Evolutionary conservation across 2,113 vertebrate species (phyloP).

Genomic region (Spea bombifrons): DNA sequence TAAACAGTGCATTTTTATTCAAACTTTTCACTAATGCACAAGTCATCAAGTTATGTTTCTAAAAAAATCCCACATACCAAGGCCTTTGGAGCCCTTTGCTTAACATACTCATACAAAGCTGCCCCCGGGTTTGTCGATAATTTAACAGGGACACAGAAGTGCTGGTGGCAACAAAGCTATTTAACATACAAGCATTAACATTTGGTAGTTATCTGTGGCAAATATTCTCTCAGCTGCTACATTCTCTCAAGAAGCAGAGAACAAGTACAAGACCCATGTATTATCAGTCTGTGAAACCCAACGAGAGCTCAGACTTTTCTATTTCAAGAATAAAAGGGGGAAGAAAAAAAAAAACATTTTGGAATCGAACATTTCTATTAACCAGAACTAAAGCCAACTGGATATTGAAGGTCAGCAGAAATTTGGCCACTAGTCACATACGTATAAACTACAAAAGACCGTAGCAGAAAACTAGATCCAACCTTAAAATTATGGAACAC

Average conservation of each 20-base stretch:
- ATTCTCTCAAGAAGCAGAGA: background rate
- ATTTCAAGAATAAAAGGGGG: no score
- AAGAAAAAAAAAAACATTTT: no score
- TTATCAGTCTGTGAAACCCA: no score
- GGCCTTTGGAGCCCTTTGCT: constrained; percentile 77
- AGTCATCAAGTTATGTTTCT: background rate
- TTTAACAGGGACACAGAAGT: constrained; percentile 6
- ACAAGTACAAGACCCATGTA: no score
- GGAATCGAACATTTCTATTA: no score
- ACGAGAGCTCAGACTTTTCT: no score
- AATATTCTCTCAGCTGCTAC: background rate
- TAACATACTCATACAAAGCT: constrained; percentile 3
- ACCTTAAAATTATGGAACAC: constrained; percentile 60
- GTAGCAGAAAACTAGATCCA: constrained; percentile 55
- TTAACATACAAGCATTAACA: background rate
- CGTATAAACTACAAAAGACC: constrained; percentile 63
- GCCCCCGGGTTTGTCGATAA: constrained; percentile 16
- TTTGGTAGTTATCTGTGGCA: background rate
- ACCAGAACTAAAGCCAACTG: constrained; percentile 63
- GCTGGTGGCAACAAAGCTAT: background rate
- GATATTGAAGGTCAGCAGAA: constrained; percentile 61
- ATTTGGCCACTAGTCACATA: constrained; percentile 66
- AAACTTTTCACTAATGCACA: background rate
- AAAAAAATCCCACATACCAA: constrained; percentile 63
- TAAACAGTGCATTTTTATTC: background rate